Base-by-base conservation (phyloP, 2,888 invertebrate species). In the Drosophila borborema region DNA sequence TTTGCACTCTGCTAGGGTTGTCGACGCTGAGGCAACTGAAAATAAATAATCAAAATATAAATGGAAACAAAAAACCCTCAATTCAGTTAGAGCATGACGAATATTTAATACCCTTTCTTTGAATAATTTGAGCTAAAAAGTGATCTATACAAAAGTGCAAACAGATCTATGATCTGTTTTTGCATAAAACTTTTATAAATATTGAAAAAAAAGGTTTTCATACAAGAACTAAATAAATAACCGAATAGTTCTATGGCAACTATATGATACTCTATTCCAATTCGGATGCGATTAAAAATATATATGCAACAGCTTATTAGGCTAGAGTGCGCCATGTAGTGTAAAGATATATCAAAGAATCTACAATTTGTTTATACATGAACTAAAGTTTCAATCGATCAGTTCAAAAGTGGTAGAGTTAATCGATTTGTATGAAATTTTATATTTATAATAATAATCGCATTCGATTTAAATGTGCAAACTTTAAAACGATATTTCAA, bases 1-100 rank as follows among this genome's bases (percentile, higher is more conserved):
- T 38, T 36, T 14, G 43, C 51, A 8, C 8, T 34, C 18, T 34
- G 59, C 40, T 12, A 8, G 49, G 38, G 28, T 18, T 38, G 49
- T 28, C 45, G 43, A 48, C 43, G 56, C n/a, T 6, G 20, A 43
- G 55, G 54, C 45, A 59, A 41, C 31, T 38, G 36, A 34, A 67
- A 61, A 64, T 58, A 68, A 51, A 67, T 48, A 63, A 63, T 61
- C 55, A 51, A 65, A 62, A 68, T 38, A 45, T 12, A 53, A 45
- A 45, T 23, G 20, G 20, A 43, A 45, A 20, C 5, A 45, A 31
- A 45, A 43, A 34, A 20, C 5, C 0, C 14, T 20, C 38, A 41
- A 12, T 31, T 28, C n/a, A 41, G n/a, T n/a, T 1, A 7, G 2
- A 41, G 9, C 41, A 14, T 1, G 6, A n/a, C 23, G 40, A 23